These are phyloP conservation scores for Argyra leucocephala DNA, from an alignment of 2,888 invertebrate species.

Conservation along the genomic window DNA sequence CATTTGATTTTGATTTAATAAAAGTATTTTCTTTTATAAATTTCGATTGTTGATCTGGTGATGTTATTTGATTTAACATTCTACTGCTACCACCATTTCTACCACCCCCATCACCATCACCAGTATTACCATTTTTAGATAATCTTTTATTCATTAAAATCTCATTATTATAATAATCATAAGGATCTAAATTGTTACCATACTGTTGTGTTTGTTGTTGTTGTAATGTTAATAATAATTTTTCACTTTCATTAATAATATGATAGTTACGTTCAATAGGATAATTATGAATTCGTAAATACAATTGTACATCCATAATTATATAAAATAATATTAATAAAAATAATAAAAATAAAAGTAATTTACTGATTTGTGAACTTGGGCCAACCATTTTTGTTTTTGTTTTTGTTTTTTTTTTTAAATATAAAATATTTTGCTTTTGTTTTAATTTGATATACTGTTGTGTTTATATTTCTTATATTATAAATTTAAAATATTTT, in stretches of 20 bases:
- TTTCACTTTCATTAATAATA: conserved; percentile 24
- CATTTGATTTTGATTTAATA: too few relatives aligned
- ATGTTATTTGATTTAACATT: too few relatives aligned
- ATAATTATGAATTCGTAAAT: conserved; percentile 60
- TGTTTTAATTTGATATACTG: too few relatives aligned
- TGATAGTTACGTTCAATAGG: conserved; percentile 49
- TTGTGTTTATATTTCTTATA: too few relatives aligned
- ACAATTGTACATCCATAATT: conserved; percentile 64
- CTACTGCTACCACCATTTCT: too few relatives aligned
- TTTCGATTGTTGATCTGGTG: too few relatives aligned
- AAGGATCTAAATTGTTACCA: not conserved
- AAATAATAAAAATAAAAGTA: conserved; percentile 52
- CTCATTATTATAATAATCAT: not conserved
- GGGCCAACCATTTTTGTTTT: conserved; percentile 66
- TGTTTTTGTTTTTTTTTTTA: too few relatives aligned
- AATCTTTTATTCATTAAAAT: not conserved
- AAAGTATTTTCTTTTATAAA: too few relatives aligned
- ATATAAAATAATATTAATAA: conserved; percentile 54
- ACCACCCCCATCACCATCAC: not conserved
- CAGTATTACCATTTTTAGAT: not conserved
- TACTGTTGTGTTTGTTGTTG: not conserved
- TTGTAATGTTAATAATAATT: not conserved
- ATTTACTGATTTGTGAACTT: conserved; percentile 62
- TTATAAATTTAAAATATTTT: too few relatives aligned
- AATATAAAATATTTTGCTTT: too few relatives aligned